Evolutionary conservation across 37 sponge, comb jelly and placozoan species (phyloP).

Genomic region (Chondrilla cf. caribensis): DNA sequence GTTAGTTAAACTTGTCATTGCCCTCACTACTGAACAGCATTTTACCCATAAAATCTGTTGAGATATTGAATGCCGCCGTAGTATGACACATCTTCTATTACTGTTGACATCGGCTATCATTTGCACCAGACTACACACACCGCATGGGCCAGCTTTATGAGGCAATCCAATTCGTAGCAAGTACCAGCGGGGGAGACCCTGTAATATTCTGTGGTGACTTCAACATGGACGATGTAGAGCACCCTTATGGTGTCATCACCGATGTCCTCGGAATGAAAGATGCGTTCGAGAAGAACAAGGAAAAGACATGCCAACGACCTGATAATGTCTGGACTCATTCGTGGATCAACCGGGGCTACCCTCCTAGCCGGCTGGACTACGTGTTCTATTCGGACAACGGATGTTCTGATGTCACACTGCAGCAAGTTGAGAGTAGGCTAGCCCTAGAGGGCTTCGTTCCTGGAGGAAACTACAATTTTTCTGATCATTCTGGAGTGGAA

Average conservation of each 20-base stretch:
- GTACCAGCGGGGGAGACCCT: slow-evolving; percentile 37
- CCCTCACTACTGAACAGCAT: no score
- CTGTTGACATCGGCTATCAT: no score
- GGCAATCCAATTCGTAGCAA: slow-evolving; percentile 45
- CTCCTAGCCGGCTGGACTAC: slow-evolving; percentile 63
- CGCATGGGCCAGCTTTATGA: slow-evolving; percentile 51
- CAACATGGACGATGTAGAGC: slow-evolving; percentile 56
- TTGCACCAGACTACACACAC: neutral
- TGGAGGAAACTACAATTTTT: slow-evolving; percentile 54
- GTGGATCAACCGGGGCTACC: neutral
- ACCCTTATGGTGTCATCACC: slow-evolving; percentile 50
- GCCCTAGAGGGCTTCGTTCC: slow-evolving; percentile 56
- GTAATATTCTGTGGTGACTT: slow-evolving; percentile 72
- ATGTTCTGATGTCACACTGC: neutral
- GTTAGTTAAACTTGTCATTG: no score
- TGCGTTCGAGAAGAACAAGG: slow-evolving; percentile 24
- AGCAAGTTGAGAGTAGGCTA: slow-evolving; percentile 3
- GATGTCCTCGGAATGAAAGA: slow-evolving; percentile 51
- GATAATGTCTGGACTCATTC: slow-evolving; percentile 44
- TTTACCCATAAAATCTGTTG: no score
- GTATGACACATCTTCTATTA: no score
- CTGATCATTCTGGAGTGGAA: slow-evolving; percentile 76
- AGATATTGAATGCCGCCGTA: no score
- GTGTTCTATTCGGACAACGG: slow-evolving; percentile 46
- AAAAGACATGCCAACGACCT: slow-evolving; percentile 53